A percentile compares a stretch with the other conserved stretches of the same genome.
Conservation (phyloP, 2,113 vertebrate genomes). For the Hiodon tergisus region DNA sequence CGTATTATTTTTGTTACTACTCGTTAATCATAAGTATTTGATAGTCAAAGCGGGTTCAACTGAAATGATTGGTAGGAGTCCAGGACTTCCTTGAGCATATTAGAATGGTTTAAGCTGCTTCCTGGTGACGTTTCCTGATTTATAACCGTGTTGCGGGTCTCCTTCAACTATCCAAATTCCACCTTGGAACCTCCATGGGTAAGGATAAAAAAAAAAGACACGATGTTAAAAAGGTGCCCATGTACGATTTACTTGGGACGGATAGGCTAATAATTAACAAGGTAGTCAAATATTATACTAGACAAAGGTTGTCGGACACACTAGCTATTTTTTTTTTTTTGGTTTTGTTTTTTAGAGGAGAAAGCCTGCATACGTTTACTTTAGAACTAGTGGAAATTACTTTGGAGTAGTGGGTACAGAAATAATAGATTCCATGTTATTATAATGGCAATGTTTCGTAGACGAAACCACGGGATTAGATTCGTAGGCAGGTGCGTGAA, state of each 20-base stretch:
- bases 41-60: neutral
- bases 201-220: too few species aligned
- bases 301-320: neutral
- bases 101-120: neutral
- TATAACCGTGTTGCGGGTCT: neutral
- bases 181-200: too few species aligned
- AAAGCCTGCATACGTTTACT: neutral
- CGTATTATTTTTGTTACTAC: neutral
- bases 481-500: neutral
- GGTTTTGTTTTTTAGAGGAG: neutral
- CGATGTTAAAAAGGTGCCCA: too few species aligned
- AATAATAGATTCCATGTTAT: neutral
- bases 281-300: slow-evolving; percentile 7
- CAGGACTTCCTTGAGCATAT: slow-evolving; percentile 11
- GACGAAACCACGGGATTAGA: neutral
- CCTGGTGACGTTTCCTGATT: slow-evolving; percentile 4
- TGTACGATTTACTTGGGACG: neutral
- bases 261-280: slow-evolving; percentile 6
- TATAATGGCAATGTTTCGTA: neutral
- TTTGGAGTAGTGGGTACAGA: neutral
- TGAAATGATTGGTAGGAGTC: neutral
- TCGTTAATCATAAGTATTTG: neutral
- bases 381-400: too few species aligned
- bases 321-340: neutral
- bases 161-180: neutral